Evolutionary conservation across 2,113 vertebrate species (phyloP).

Genomic region (human (Homo sapiens)): DNA sequence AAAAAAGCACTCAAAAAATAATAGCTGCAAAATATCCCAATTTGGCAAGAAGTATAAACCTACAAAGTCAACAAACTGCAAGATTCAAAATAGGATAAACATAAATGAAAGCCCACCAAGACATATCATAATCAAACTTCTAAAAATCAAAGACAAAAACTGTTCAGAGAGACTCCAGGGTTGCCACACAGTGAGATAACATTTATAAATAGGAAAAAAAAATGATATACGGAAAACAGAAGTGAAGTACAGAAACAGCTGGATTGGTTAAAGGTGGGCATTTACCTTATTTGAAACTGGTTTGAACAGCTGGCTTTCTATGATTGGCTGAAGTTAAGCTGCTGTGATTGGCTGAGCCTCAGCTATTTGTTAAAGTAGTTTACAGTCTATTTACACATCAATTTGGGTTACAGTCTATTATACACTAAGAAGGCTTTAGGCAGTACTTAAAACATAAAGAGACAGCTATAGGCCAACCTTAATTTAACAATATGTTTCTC

Average conservation of each 20-base stretch:
- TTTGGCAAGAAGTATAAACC: background rate
- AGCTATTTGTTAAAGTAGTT: background rate
- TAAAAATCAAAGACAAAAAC: background rate
- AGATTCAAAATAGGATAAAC: background rate
- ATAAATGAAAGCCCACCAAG: background rate
- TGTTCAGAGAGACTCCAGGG: background rate
- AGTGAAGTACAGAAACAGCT: background rate
- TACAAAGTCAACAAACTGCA: background rate
- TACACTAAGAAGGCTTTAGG: background rate
- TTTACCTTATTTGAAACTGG: background rate
- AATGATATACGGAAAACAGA: background rate
- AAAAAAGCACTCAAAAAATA: background rate
- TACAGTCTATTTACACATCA: background rate
- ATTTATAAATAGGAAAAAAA: background rate
- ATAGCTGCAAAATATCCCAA: background rate
- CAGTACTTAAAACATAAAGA: background rate
- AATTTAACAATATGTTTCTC: background rate
- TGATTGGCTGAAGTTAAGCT: background rate
- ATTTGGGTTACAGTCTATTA: background rate
- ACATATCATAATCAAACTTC: background rate
- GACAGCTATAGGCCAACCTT: background rate
- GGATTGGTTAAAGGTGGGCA: background rate
- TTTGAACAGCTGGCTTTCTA: background rate
- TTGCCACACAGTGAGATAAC: background rate
- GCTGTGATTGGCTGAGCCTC: background rate